phyloP scores from a whole-genome alignment of 2,888 invertebrate genomes.

The Chrysolina oricalcia region DNA sequence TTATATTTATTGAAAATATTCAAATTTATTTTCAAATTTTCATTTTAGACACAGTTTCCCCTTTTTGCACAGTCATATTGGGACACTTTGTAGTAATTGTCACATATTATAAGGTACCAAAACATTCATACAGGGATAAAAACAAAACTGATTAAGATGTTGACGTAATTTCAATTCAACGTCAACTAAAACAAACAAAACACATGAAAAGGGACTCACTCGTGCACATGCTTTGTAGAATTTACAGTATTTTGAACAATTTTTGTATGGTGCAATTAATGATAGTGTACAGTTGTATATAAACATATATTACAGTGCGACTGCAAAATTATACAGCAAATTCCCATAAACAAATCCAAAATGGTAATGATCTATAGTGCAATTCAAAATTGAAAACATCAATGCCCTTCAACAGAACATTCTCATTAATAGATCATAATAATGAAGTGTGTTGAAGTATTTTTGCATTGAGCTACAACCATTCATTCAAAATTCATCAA shows the following conservation, averaged over 20 bases:
- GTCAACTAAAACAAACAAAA: slow-evolving; percentile 24
- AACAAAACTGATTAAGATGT: slow-evolving; percentile 19
- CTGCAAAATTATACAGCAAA: background rate
- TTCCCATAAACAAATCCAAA: background rate
- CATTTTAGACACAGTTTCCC: background rate
- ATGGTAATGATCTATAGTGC: background rate
- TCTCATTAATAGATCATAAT: no score
- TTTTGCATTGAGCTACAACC: no score
- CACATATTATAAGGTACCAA: slow-evolving; percentile 26
- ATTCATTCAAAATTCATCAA: no score
- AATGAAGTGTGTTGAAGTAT: no score
- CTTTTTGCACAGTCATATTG: background rate
- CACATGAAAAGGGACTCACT: slow-evolving; percentile 38
- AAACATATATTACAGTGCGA: background rate
- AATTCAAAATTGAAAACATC: background rate
- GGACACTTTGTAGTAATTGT: background rate
- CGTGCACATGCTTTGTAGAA: slow-evolving; percentile 56
- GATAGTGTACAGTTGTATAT: background rate
- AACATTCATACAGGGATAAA: slow-evolving; percentile 39
- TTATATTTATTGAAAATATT: background rate
- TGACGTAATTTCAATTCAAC: slow-evolving; percentile 21
- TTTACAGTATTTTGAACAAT: slow-evolving; percentile 53
- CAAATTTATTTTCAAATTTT: background rate
- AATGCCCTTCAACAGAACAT: no score
- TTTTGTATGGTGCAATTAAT: slow-evolving; percentile 15